A percentile compares a stretch with the other conserved stretches of the same genome.
Evolutionary conservation across 1,140 invertebrate species (phyloP).

Genomic region (Diprion similis): DNA sequence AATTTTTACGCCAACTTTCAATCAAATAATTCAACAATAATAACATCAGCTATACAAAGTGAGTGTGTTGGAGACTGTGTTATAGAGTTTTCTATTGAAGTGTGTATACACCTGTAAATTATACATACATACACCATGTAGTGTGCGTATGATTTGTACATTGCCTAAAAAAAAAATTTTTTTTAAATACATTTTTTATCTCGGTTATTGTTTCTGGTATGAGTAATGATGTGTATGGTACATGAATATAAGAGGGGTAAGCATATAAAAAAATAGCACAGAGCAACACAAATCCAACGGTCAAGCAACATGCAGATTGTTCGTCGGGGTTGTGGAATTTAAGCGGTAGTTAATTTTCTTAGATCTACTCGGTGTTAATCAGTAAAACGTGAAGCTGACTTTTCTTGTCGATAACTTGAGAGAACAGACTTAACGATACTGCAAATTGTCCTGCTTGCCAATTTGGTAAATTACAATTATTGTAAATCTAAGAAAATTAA

Average conservation of each 20-base stretch:
- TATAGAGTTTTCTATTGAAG: neutral
- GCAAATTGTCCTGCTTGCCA: neutral
- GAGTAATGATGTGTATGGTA: conserved; percentile 1
- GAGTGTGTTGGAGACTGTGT: neutral
- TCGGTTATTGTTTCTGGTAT: neutral
- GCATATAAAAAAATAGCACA: conserved; percentile 15
- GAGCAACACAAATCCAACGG: conserved; percentile 7
- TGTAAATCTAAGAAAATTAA: neutral
- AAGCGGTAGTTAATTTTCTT: neutral
- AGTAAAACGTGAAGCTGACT: conserved; percentile 24
- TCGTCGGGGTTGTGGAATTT: neutral
- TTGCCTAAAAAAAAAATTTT: too few relatives aligned
- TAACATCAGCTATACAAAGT: neutral
- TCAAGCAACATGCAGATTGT: conserved; percentile 4
- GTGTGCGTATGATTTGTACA: neutral
- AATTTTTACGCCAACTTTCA: neutral
- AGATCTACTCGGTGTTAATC: conserved; percentile 7
- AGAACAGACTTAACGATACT: conserved; percentile 17
- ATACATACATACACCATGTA: neutral
- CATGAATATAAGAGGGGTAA: conserved; percentile 18
- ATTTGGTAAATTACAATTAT: neutral
- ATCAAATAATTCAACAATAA: neutral
- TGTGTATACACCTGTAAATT: neutral
- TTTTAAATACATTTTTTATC: neutral
- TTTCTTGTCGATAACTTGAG: conserved; percentile 32